Evolutionary conservation across 2,113 vertebrate species (phyloP).

Genomic region (Malurus cyaneus): DNA sequence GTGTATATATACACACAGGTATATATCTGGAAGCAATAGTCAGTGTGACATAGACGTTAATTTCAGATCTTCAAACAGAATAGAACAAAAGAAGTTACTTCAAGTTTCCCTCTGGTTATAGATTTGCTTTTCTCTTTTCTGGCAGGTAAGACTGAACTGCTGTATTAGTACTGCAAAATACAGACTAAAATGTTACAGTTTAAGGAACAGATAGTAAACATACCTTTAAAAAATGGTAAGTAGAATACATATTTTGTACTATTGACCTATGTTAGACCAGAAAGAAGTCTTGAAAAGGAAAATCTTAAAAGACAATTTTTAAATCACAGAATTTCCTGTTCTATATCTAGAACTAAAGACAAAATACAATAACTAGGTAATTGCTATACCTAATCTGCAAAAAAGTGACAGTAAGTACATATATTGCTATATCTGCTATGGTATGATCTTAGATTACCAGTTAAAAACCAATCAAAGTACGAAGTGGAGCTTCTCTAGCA

Average conservation of each 20-base stretch:
- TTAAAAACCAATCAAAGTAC: background rate
- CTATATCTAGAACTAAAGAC: background rate
- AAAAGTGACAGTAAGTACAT: background rate
- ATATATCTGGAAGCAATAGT: background rate
- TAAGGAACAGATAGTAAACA: background rate
- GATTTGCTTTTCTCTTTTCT: background rate
- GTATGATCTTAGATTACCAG: background rate
- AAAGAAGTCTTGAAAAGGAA: background rate
- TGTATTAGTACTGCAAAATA: background rate
- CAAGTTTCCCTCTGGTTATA: background rate
- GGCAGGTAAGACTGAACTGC: background rate
- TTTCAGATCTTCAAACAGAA: background rate
- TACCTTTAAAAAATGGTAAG: background rate
- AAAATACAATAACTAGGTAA: background rate
- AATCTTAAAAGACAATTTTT: background rate
- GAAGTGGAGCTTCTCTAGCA: background rate
- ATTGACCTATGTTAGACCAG: background rate
- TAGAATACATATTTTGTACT: background rate
- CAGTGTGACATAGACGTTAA: background rate
- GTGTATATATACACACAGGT: accelerated
- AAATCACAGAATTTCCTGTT: background rate
- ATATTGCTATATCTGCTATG: background rate
- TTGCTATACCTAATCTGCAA: background rate
- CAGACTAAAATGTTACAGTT: background rate
- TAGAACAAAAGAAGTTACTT: background rate